These are phyloP conservation scores for Eretmocerus hayati DNA, from an alignment of 2,888 invertebrate species.

Conservation along the genomic window DNA sequence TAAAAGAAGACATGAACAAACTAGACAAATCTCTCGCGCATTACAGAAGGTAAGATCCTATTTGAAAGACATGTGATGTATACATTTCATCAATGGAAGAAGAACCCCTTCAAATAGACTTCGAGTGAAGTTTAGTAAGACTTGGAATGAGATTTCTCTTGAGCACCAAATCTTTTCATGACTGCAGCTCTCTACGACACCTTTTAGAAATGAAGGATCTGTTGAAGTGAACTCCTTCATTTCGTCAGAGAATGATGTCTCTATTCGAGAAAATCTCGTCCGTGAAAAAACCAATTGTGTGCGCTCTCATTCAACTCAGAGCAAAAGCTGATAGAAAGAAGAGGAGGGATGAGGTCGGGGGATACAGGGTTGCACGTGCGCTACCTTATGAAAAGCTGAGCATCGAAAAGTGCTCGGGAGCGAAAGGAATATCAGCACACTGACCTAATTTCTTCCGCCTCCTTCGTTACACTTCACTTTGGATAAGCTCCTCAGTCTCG, in stretches of 20 bases:
- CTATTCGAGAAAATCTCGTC: background rate
- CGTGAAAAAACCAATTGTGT: background rate
- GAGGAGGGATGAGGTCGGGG: background rate
- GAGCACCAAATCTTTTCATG: too few relatives aligned
- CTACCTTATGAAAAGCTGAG: background rate
- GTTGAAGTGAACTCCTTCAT: background rate
- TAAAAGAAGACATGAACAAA: conserved; percentile 60
- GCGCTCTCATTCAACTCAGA: background rate
- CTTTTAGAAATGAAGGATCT: background rate
- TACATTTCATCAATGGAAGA: too few relatives aligned
- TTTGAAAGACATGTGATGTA: too few relatives aligned
- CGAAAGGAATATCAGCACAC: background rate
- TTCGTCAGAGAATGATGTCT: background rate
- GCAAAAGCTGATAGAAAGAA: too few relatives aligned
- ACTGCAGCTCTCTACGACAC: background rate
- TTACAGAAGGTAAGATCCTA: conserved; percentile 50
- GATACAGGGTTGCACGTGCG: too few relatives aligned
- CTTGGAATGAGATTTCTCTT: too few relatives aligned
- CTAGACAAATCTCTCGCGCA: conserved; percentile 52
- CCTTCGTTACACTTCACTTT: conserved; percentile 8
- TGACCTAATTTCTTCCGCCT: conserved; percentile 13
- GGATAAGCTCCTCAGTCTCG: conserved; percentile 12
- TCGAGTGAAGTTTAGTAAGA: too few relatives aligned
- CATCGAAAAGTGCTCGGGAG: background rate
- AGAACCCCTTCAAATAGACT: too few relatives aligned